Evolutionary conservation across 1,140 invertebrate genomes (phyloP).

Genomic region (Battus philenor): DNA sequence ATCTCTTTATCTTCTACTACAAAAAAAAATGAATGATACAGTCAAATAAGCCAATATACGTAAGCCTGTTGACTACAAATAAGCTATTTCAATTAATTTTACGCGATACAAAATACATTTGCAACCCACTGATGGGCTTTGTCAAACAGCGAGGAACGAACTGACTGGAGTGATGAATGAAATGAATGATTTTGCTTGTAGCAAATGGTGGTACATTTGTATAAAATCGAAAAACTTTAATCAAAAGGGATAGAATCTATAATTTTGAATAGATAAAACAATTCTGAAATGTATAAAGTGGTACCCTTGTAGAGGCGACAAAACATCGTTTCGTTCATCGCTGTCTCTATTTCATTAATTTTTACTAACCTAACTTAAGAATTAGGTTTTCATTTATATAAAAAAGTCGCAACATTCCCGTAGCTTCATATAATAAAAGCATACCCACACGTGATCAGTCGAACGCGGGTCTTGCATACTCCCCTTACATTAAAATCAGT

Average conservation of each 20-base stretch:
- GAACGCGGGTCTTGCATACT: constrained; percentile 29
- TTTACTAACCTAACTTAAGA: constrained; percentile 43
- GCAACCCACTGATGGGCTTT: constrained; percentile 23
- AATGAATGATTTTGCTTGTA: too few relatives aligned
- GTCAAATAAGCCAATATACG: not conserved
- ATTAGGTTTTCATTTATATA: constrained; percentile 43
- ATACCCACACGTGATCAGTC: constrained; percentile 41
- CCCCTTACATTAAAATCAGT: too few relatives aligned
- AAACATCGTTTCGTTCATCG: constrained; percentile 2
- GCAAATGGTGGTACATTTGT: too few relatives aligned
- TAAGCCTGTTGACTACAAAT: constrained; percentile 7
- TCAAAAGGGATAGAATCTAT: too few relatives aligned
- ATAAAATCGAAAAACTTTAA: too few relatives aligned
- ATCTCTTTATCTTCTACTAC: not conserved
- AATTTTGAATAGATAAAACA: too few relatives aligned
- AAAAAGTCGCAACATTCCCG: constrained; percentile 50
- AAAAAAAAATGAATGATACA: constrained; percentile 9
- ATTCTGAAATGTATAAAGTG: too few relatives aligned
- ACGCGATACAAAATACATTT: constrained; percentile 15
- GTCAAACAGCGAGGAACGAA: constrained; percentile 23
- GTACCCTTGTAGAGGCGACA: too few relatives aligned
- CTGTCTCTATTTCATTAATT: constrained; percentile 11
- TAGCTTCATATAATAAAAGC: constrained; percentile 44
- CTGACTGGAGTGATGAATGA: constrained; percentile 7
- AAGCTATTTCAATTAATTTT: constrained; percentile 22